Percentiles rank a stretch among this genome's conserved stretches.
These are phyloP conservation scores for Mastomys natalensis DNA, from an alignment of 2,113 vertebrate species.

Conservation along the genomic window DNA sequence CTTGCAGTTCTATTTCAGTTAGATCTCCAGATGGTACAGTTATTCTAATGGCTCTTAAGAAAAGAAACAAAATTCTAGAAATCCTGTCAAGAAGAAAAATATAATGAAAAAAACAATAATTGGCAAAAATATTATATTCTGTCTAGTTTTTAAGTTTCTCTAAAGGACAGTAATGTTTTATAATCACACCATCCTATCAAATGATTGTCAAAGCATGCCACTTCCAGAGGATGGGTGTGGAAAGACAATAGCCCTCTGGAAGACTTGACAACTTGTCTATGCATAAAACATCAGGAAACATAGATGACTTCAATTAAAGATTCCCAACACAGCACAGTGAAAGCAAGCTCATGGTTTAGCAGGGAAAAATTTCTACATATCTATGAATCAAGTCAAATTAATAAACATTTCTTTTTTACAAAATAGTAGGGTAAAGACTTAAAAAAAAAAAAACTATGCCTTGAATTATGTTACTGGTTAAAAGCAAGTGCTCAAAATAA, in stretches of 20 bases:
- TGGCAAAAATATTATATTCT: neutral
- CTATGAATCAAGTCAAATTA: neutral
- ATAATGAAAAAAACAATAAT: neutral
- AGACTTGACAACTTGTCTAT: neutral
- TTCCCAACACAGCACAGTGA: neutral
- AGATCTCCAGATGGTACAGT: neutral
- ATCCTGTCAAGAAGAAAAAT: conserved; percentile 32
- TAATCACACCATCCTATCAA: neutral
- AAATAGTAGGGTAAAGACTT: neutral
- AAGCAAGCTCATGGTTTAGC: neutral
- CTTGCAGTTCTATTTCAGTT: neutral
- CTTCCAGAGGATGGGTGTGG: neutral
- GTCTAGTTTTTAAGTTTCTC: conserved; percentile 23
- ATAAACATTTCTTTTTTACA: neutral
- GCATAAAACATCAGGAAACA: neutral
- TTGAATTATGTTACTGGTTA: neutral
- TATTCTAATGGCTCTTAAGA: neutral
- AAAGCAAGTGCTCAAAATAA: neutral
- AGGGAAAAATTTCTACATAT: neutral
- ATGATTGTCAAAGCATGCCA: neutral
- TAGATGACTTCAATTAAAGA: neutral
- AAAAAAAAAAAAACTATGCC: neutral
- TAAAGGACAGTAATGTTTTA: neutral
- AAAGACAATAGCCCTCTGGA: neutral
- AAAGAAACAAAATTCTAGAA: conserved; percentile 44